These are phyloP conservation scores for Mus spicilegus DNA, from an alignment of 2,113 vertebrate genomes.

Conservation along the genomic window DNA sequence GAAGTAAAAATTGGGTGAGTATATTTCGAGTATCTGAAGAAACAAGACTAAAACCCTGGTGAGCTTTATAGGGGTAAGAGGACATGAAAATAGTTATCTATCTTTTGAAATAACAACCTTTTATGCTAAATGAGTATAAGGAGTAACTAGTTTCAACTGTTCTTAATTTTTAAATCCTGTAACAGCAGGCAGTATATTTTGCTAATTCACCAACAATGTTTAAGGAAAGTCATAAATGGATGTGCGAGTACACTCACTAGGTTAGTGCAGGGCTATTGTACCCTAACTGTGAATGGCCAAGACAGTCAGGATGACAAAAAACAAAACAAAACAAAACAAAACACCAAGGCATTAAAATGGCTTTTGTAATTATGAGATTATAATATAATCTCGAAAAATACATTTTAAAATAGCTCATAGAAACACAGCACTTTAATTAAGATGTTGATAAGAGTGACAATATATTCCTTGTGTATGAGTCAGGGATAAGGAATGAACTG, in stretches of 20 bases:
- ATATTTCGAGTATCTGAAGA: not conserved
- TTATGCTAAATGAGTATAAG: not conserved
- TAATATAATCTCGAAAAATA: not conserved
- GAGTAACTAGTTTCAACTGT: not conserved
- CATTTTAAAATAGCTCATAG: not conserved
- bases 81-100: not conserved
- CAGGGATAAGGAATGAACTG: not conserved
- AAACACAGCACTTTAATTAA: not conserved
- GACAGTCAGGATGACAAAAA: not conserved
- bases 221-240: constrained; percentile 2
- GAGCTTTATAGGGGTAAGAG: not conserved
- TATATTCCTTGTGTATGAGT: not conserved
- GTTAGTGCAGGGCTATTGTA: not conserved
- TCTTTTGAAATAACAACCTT: not conserved
- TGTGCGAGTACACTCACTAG: not conserved
- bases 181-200: not conserved
- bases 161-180: not conserved
- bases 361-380: not conserved
- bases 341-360: not conserved
- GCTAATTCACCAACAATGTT: not conserved
- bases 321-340: no score
- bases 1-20: not conserved
- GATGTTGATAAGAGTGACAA: not conserved
- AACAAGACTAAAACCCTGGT: not conserved
- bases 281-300: not conserved